Evolutionary conservation across 1,140 invertebrate genomes (phyloP).

Genomic region (Sitophilus oryzae): DNA sequence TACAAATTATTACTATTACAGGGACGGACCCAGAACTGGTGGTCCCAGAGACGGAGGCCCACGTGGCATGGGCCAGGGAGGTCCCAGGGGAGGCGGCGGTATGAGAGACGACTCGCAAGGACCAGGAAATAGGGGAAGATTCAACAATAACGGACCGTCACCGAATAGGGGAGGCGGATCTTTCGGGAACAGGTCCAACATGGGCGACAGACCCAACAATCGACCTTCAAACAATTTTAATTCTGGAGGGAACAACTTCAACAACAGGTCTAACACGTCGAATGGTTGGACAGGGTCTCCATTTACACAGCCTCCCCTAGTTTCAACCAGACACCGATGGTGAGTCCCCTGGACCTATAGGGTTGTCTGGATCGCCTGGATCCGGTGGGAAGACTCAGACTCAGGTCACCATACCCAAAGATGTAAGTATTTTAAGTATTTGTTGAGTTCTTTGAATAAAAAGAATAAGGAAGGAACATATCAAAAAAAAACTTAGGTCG

Average conservation of each 20-base stretch:
- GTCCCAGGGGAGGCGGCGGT: slow-evolving; percentile 30
- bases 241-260: slow-evolving; percentile 19
- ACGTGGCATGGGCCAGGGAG: slow-evolving; percentile 18
- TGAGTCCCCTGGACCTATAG: slow-evolving; percentile 36
- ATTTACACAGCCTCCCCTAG: slow-evolving; percentile 25
- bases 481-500: too few species aligned
- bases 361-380: slow-evolving; percentile 42
- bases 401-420: slow-evolving; percentile 95
- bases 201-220: too few species aligned
- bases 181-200: neutral
- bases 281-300: slow-evolving; percentile 9
- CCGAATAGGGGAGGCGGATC: neutral
- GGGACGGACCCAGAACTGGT: slow-evolving; percentile 39
- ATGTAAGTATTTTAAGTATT: slow-evolving; percentile 81
- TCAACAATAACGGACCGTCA: neutral
- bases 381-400: slow-evolving; percentile 59
- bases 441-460: too few species aligned
- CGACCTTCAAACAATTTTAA: too few species aligned
- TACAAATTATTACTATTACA: slow-evolving; percentile 6
- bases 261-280: slow-evolving; percentile 11
- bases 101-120: slow-evolving; percentile 29
- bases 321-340: slow-evolving; percentile 42
- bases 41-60: slow-evolving; percentile 9
- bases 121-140: neutral
- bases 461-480: too few species aligned